Evolutionary conservation across 1,140 invertebrate genomes (phyloP).

Genomic region (Bombus consobrinus): DNA sequence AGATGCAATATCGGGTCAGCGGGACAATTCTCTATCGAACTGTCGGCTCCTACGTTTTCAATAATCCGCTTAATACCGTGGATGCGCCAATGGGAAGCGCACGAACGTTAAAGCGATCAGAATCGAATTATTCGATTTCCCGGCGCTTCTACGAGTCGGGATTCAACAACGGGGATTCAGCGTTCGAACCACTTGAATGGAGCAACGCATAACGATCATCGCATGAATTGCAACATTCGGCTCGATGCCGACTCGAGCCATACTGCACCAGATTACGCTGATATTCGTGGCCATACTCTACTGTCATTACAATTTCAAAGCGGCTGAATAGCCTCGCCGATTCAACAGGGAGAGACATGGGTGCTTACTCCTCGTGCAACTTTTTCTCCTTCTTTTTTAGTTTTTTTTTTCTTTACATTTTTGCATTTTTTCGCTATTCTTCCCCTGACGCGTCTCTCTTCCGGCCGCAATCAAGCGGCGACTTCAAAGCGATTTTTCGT

Average conservation of each 20-base stretch:
- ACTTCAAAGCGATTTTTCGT: constrained; percentile 53
- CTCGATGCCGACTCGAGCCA: constrained; percentile 23
- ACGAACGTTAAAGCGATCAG: constrained; percentile 64
- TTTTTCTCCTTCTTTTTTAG: background rate
- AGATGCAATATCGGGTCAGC: constrained; percentile 54
- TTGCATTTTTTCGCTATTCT: background rate
- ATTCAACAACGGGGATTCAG: constrained; percentile 26
- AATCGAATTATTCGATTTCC: constrained; percentile 70
- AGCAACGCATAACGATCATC: constrained; percentile 65
- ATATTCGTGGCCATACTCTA: constrained; percentile 13
- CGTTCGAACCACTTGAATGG: constrained; percentile 33
- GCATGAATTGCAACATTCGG: constrained; percentile 49
- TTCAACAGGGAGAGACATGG: constrained; percentile 21
- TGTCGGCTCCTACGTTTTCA: constrained; percentile 63
- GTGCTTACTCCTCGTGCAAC: constrained; percentile 23
- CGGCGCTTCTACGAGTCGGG: constrained; percentile 38
- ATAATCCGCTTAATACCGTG: constrained; percentile 68
- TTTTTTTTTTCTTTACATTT: background rate
- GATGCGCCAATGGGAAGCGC: constrained; percentile 36
- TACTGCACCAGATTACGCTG: constrained; percentile 38
- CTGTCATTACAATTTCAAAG: constrained; percentile 54
- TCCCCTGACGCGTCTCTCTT: constrained; percentile 12
- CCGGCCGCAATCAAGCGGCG: constrained; percentile 34
- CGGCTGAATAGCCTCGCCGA: constrained; percentile 5
- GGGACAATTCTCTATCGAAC: constrained; percentile 52